Conservation (phyloP, 30 jellyfish, hydroid and myxozoan genomes). For the Aurelia coerulea region DNA sequence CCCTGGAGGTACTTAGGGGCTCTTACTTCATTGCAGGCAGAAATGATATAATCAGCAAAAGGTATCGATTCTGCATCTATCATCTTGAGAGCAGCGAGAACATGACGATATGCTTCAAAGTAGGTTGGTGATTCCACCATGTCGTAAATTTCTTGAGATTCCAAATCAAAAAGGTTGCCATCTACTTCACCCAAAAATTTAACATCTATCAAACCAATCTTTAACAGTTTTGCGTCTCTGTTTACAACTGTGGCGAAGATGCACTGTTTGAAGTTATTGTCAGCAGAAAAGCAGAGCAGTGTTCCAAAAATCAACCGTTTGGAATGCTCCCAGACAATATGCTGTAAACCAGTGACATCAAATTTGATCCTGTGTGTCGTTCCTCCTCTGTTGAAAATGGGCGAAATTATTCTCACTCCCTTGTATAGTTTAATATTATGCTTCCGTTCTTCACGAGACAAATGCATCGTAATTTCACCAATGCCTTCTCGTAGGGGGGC, state of each 20-base stretch:
- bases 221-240: conserved; percentile 32
- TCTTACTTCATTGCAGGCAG: conserved; percentile 4
- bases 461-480: conserved; percentile 18
- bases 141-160: conserved; percentile 2
- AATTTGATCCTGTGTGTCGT: conserved; percentile 41
- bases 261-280: conserved; percentile 57
- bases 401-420: conserved; percentile 45
- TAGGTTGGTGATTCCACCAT: conserved; percentile 84
- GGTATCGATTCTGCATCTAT: conserved; percentile 43
- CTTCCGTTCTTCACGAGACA: conserved; percentile 30
- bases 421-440: conserved; percentile 40
- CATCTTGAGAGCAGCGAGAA: conserved; percentile 48
- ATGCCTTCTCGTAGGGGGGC: conserved; percentile 77
- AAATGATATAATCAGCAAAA: conserved; percentile 49
- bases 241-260: conserved; percentile 71
- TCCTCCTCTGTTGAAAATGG: conserved; percentile 49
- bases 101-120: conserved; percentile 83
- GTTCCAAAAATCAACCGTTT: conserved; percentile 67
- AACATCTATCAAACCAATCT: conserved; percentile 39
- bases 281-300: conserved; percentile 59
- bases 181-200: conserved; percentile 29
- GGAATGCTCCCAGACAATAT: conserved; percentile 68
- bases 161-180: neutral
- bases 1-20: conserved; percentile 43
- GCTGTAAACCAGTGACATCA: conserved; percentile 7